phyloP scores from a whole-genome alignment of 1,140 invertebrate species.

The Mylabris phalerata region DNA sequence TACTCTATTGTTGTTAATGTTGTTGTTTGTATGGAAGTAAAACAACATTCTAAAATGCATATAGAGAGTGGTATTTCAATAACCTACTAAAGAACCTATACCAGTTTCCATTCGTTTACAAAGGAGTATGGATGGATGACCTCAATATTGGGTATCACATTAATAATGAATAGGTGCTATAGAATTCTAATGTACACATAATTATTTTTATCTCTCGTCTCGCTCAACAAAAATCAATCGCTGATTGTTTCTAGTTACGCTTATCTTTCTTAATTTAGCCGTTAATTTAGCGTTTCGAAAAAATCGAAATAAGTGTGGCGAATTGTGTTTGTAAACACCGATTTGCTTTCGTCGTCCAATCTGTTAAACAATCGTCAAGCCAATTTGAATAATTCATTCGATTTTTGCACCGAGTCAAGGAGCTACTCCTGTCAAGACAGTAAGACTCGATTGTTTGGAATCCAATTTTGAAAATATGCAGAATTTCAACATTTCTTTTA shows the following conservation, averaged over 20 bases:
- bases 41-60: not conserved
- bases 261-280: not conserved
- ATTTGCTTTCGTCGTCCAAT: too few relatives aligned
- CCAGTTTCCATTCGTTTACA: constrained; percentile 14
- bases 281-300: not conserved
- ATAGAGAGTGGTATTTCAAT: constrained; percentile 20
- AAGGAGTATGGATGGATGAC: too few relatives aligned
- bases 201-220: not conserved
- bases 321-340: too few relatives aligned
- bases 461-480: too few relatives aligned
- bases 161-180: not conserved
- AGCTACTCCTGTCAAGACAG: too few relatives aligned
- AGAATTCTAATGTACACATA: not conserved
- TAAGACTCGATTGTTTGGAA: too few relatives aligned
- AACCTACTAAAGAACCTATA: constrained; percentile 14
- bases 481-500: too few relatives aligned
- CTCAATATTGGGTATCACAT: too few relatives aligned
- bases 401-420: too few relatives aligned
- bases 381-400: too few relatives aligned
- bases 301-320: too few relatives aligned
- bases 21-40: not conserved
- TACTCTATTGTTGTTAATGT: not conserved
- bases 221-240: not conserved
- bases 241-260: not conserved
- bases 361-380: too few relatives aligned